Base-by-base conservation (phyloP, 2,797 vertebrate species). In the Mormyrus proboscirostris region DNA sequence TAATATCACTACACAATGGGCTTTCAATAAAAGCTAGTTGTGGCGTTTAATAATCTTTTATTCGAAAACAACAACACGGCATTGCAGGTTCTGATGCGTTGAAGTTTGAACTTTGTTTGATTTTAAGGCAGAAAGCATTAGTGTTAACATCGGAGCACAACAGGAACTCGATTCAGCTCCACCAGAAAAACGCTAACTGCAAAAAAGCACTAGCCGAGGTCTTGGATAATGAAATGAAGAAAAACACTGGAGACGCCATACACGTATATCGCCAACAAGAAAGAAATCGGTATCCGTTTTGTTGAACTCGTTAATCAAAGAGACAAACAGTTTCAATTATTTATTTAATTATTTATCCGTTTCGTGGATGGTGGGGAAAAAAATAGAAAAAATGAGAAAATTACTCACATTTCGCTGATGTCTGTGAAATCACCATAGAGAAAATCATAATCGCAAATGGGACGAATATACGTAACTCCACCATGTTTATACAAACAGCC, bases 371-470 rank as follows among this genome's bases (percentile, higher is more conserved):
- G 14, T 41, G 33, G 14, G 4, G 25, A 83, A 47, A 82, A 49
- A 83, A 19, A 12, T 4, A 12, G 16, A 44, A 65, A 62, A 33
- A 69, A 38, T 53, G n/a, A 84, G 57, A 76, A 6, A 89, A 87
- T 47, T 22, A 93, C 94, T 93, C 91, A 96, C 95, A 51, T 0
- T 91, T 6, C 8, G 92, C 89, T 86, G 91, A 90, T 38, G 91
- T 91, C 91, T 95, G 94, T 49, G 93, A 92, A 44, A 90, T 86
- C 57, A 87, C 57, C 1, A 91, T 2, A 2, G 84, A 3, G 44
- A 47, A 87, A 89, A 92, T n/a, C 69, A 90, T 0, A 3, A 90
- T 73, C 9, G 88, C 65, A n/a, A 90, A 51, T 19, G 41, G 6
- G 2, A 90, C 25, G 1, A 16, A 53, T 91, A 4, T 1, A 82